phyloP scores from a whole-genome alignment of 2,797 vertebrate genomes.

The Artibeus lituratus region DNA sequence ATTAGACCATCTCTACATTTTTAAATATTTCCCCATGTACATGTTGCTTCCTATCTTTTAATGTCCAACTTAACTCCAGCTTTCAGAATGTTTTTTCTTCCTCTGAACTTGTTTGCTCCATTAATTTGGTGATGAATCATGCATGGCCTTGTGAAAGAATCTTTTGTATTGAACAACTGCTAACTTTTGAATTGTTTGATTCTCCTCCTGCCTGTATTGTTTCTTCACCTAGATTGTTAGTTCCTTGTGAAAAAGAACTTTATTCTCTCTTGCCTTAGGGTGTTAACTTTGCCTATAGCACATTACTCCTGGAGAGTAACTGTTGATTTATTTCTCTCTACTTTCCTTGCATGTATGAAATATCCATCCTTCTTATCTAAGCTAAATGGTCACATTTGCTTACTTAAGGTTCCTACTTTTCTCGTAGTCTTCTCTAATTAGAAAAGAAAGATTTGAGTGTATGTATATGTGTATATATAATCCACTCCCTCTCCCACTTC shows the following conservation, averaged over 20 bases:
- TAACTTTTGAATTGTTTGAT: neutral
- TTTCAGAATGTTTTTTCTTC: neutral
- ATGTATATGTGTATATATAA: neutral
- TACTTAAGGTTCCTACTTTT: neutral
- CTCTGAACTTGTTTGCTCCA: neutral
- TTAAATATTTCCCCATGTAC: neutral
- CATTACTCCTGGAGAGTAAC: neutral
- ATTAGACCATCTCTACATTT: neutral
- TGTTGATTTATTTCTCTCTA: neutral
- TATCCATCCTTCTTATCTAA: neutral
- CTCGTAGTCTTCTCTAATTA: neutral
- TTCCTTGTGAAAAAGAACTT: neutral
- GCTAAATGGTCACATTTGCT: neutral
- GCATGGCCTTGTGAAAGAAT: neutral
- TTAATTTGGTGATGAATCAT: neutral
- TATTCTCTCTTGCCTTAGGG: neutral
- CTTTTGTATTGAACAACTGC: neutral
- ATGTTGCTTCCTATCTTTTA: neutral
- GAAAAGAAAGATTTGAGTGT: neutral
- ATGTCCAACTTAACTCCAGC: neutral
- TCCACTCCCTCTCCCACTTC: neutral
- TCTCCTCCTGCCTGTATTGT: neutral
- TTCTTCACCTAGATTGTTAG: slow-evolving; percentile 11
- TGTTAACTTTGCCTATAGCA: neutral
- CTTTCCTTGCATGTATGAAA: neutral